Evolutionary conservation across 2,797 vertebrate species (phyloP), one percentile per base, ranked within the genome.

Genomic region (Oryzias sinensis): DNA sequence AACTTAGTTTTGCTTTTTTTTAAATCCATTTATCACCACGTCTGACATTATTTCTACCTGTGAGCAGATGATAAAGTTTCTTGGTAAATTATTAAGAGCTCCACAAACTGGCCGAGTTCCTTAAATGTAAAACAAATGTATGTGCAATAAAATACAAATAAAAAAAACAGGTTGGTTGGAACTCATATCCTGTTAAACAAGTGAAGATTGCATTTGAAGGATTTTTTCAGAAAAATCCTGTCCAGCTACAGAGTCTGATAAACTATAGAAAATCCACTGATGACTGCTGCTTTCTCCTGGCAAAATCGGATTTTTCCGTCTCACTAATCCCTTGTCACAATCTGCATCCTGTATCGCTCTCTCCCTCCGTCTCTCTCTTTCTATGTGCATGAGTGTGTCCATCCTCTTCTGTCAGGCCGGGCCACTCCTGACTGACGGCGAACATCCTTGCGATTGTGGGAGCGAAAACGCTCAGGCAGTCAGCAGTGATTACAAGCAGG

Each of bases 271-370:
- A 95, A 93, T 93, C 93, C 93, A 93, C 89, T 87, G 79, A 89
- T 91, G 92, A 92, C 84, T 87, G 91, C 89, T 87, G 94, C 91
- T 91, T 94, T 93, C 92, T 92, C 93, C 86, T 79, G 84, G 90
- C 91, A 91, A 96, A 96, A 97, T 95, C 94, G 88, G 94, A 96
- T 97, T 95, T 95, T 90, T 93, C 90, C 90, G 89, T 92, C 90
- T 89, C 90, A 80, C 91, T 98, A 97, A 98, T 97, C 96, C 94
- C 91, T 56, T 14, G 88, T 90, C 91, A 92, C 93, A 96, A 95
- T 98, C 96, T 95, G 94, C 92, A 93, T 92, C 92, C 92, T 91
- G 91, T 89, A 87, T 90, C 85, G 88, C 90, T 90, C 83, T 58
- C 77, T 70, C 80, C 8, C 63, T 42, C 64, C 50, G 61, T 63